Conservation (phyloP, 2,888 invertebrate species). For the Aphidoletes aphidimyza region DNA sequence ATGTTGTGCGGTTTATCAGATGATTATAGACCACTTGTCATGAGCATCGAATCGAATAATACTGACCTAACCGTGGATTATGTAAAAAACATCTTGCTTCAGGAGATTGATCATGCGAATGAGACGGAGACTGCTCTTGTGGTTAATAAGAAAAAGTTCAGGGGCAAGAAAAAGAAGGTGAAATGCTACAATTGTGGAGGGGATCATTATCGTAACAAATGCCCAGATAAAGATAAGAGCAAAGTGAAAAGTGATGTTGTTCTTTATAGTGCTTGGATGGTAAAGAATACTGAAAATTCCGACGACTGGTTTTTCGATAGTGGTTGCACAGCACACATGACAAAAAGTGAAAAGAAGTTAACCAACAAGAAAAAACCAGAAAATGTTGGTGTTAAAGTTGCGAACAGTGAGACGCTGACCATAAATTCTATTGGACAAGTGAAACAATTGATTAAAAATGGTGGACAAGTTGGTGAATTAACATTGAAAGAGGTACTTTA, state of each 20-base stretch:
- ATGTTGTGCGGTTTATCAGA: background rate
- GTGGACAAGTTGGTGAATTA: background rate
- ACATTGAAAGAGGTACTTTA: background rate
- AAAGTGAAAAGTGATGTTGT: slow-evolving; percentile 1
- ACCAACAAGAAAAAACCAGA: background rate
- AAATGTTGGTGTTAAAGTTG: background rate
- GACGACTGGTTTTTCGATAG: slow-evolving; percentile 7
- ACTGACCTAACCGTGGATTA: background rate
- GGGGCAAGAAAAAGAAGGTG: background rate
- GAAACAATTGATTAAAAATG: background rate
- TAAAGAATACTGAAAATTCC: background rate
- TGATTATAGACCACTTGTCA: background rate
- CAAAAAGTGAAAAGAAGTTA: background rate
- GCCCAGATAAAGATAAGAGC: background rate
- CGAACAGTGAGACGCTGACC: background rate
- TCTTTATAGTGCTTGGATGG: background rate
- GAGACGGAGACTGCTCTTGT: background rate
- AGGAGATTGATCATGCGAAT: background rate
- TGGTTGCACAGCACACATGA: slow-evolving; percentile 9
- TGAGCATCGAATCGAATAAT: background rate
- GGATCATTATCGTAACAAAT: background rate
- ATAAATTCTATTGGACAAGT: background rate
- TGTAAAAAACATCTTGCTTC: background rate
- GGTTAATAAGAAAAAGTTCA: background rate
- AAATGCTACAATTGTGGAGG: background rate